Evolutionary conservation across 2,113 vertebrate genomes (phyloP).

Genomic region (Dissostichus mawsoni): DNA sequence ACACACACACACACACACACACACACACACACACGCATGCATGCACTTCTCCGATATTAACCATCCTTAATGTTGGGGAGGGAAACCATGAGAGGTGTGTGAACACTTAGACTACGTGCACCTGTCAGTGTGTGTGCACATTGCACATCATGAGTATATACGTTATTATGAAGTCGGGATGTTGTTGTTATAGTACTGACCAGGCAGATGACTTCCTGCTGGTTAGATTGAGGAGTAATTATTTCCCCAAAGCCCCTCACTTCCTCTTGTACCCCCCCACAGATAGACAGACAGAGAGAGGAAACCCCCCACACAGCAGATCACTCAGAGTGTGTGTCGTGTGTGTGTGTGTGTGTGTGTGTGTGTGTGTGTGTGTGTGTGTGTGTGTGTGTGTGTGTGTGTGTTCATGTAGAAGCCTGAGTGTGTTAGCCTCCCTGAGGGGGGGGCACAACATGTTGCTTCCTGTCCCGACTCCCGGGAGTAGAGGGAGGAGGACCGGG

Average conservation of each 20-base stretch:
- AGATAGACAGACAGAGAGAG: neutral
- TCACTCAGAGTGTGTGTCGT: neutral
- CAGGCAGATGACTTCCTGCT: constrained; percentile 72
- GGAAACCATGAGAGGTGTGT: too few relatives aligned
- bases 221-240: constrained; percentile 74
- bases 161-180: constrained; percentile 56
- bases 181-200: constrained; percentile 65
- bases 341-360: too few relatives aligned
- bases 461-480: constrained; percentile 73
- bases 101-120: too few relatives aligned
- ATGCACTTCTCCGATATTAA: too few relatives aligned
- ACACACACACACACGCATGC: too few relatives aligned
- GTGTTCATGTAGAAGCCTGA: constrained; percentile 4
- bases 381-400: too few relatives aligned
- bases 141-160: neutral
- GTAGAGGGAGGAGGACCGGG: constrained; percentile 61
- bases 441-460: constrained; percentile 70
- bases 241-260: constrained; percentile 66
- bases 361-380: too few relatives aligned
- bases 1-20: too few relatives aligned
- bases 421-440: constrained; percentile 66
- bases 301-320: constrained; percentile 51
- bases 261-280: constrained; percentile 40
- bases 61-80: too few relatives aligned
- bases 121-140: neutral